phyloP scores from a whole-genome alignment of 2,888 invertebrate species.

The Mechanitis messenoides region DNA sequence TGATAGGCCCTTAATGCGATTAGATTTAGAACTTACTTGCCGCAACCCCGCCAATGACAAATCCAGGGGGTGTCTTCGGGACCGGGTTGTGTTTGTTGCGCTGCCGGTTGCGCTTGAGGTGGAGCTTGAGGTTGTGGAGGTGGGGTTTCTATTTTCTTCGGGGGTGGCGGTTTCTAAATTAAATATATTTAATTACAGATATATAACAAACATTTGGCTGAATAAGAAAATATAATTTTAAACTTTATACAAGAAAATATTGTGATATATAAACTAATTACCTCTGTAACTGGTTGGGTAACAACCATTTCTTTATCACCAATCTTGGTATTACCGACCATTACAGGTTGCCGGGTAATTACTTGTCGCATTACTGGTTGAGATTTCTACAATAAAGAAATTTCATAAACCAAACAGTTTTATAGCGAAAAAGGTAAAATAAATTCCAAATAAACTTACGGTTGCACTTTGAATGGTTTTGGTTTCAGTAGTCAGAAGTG shows the following conservation, averaged over 20 bases:
- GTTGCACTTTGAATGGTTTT: constrained; percentile 48
- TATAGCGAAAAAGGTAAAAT: neutral
- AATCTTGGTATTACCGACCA: constrained; percentile 69
- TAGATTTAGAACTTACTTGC: constrained; percentile 68
- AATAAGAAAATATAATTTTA: neutral
- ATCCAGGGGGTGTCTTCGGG: constrained; percentile 78
- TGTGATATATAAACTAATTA: constrained; percentile 24
- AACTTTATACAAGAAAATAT: neutral
- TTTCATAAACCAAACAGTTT: neutral
- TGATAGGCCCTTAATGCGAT: no score
- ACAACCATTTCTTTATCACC: constrained; percentile 66
- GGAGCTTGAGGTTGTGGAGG: constrained; percentile 35
- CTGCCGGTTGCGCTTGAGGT: neutral
- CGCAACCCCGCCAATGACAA: constrained; percentile 97
- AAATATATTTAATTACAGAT: neutral
- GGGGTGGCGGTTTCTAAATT: constrained; percentile 38
- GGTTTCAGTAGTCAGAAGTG: constrained; percentile 37
- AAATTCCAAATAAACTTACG: constrained; percentile 37
- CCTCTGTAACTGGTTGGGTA: constrained; percentile 53
- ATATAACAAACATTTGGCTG: no score
- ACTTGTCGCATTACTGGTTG: constrained; percentile 61
- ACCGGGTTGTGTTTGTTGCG: constrained; percentile 14
- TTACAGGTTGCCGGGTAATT: constrained; percentile 65
- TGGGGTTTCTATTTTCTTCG: constrained; percentile 46
- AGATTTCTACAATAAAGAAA: constrained; percentile 40